phyloP scores from a whole-genome alignment of 2,888 invertebrate genomes.

The Luffia ferchaultella region DNA sequence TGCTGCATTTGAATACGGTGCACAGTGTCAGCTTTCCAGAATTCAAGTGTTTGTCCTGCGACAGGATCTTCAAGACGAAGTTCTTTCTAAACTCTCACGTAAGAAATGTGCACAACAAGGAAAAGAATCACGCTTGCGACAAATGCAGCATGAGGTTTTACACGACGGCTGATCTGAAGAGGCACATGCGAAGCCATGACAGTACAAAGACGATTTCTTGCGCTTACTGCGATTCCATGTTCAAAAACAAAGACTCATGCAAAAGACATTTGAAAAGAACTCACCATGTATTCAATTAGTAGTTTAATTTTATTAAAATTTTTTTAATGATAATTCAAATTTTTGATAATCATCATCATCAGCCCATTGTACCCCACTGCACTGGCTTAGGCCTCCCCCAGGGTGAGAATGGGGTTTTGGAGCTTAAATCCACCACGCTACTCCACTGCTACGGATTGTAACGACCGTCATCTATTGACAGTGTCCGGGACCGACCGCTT shows the following conservation, averaged over 20 bases:
- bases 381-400: no score
- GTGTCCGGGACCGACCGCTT: no score
- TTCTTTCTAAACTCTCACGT: constrained; percentile 1
- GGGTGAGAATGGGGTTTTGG: no score
- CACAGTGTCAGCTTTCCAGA: constrained; percentile 19
- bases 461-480: no score
- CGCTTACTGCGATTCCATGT: constrained; percentile 1
- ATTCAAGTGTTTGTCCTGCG: constrained; percentile 43
- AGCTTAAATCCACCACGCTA: no score
- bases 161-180: constrained; percentile 2
- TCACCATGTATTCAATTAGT: neutral
- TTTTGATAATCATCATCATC: no score
- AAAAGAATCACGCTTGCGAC: constrained; percentile 4
- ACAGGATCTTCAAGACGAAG: constrained; percentile 35
- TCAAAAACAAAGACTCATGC: neutral
- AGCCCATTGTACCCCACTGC: no score
- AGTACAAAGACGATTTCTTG: neutral
- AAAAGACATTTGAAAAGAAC: constrained; percentile 2
- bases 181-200: constrained; percentile 2
- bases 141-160: constrained; percentile 5
- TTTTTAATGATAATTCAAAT: no score
- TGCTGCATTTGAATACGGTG: constrained; percentile 3
- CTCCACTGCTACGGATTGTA: no score
- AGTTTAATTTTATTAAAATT: no score
- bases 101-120: constrained; percentile 1